phyloP scores from a whole-genome alignment of 2,113 vertebrate species.

The Colius striatus region DNA sequence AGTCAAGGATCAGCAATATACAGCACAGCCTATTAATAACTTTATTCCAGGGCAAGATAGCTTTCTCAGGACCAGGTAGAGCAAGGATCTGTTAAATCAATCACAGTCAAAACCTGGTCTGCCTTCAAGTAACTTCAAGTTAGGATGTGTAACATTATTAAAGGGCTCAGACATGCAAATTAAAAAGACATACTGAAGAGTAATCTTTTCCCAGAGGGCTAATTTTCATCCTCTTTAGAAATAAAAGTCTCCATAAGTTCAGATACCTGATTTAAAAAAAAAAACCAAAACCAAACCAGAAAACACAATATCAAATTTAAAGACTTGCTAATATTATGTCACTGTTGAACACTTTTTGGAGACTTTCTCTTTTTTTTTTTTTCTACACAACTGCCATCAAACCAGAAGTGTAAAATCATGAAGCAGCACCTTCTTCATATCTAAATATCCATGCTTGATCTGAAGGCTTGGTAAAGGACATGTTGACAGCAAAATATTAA shows the following conservation, averaged over 20 bases:
- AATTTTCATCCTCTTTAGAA: conserved; percentile 31
- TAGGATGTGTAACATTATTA: conserved; percentile 17
- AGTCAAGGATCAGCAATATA: background rate
- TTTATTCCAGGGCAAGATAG: background rate
- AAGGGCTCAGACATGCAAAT: conserved; percentile 21
- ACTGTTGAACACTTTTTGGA: background rate
- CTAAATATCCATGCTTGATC: background rate
- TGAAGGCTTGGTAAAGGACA: background rate
- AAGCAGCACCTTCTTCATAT: background rate
- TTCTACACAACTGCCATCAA: background rate
- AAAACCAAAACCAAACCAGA: background rate
- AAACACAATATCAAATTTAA: background rate
- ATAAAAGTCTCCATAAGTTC: conserved; percentile 11
- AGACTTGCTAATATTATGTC: background rate
- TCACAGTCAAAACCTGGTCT: conserved; percentile 18
- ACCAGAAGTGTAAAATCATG: background rate
- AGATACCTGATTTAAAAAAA: background rate
- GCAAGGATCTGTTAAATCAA: conserved; percentile 26
- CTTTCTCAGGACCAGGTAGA: background rate
- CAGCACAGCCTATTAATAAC: background rate
- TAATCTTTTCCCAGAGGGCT: background rate
- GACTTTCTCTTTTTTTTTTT: background rate
- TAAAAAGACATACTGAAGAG: background rate
- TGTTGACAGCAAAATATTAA: background rate
- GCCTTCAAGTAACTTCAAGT: conserved; percentile 46